phyloP scores from a whole-genome alignment of 2,888 invertebrate genomes.

The Eristalinus aeneus region DNA sequence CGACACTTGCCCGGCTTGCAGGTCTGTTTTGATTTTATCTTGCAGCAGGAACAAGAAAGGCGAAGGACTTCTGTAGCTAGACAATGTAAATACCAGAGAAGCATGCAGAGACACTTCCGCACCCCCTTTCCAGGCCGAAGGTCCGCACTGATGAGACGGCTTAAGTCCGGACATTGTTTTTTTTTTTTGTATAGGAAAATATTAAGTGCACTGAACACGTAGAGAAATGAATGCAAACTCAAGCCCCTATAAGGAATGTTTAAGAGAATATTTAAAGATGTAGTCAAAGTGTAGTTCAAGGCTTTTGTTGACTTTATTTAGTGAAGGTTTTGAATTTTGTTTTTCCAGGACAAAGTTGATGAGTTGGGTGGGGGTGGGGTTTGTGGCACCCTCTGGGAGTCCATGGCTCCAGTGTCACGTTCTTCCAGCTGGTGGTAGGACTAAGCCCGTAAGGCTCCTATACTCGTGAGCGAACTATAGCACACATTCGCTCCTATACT shows the following conservation, averaged over 20 bases:
- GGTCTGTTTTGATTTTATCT: too few species aligned
- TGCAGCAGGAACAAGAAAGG: background rate
- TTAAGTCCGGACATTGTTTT: background rate
- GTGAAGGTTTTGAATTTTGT: background rate
- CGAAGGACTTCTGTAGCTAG: background rate
- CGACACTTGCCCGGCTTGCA: too few species aligned
- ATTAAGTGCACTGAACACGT: constrained; percentile 36
- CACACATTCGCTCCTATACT: too few species aligned
- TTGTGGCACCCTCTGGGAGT: too few species aligned
- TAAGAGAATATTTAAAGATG: background rate
- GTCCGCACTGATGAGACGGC: background rate
- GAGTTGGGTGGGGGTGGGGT: background rate
- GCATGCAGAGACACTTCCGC: background rate
- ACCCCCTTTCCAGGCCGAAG: background rate
- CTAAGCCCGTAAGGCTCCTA: too few species aligned
- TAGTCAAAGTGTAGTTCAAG: background rate
- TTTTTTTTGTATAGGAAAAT: background rate
- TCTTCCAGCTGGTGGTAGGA: too few species aligned
- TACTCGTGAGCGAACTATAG: too few species aligned
- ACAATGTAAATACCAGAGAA: constrained; percentile 19
- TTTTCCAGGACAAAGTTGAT: background rate
- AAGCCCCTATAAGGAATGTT: background rate
- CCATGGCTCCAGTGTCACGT: too few species aligned
- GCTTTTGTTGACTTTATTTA: background rate
- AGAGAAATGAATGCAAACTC: background rate